Base-by-base conservation (phyloP, 2,797 vertebrate genomes). In the Capromys pilorides region DNA sequence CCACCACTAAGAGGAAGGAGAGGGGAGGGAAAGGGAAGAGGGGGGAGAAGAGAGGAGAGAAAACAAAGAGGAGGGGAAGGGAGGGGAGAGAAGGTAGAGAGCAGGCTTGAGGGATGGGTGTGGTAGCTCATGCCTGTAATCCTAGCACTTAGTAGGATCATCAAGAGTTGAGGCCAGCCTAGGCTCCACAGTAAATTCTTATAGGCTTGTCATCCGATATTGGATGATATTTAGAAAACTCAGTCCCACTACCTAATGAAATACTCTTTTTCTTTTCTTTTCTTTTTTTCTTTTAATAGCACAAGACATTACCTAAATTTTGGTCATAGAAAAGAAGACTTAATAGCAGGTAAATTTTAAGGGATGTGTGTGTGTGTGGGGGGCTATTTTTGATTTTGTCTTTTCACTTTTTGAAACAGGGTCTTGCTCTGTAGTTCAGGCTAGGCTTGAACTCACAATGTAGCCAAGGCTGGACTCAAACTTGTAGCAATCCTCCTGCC, bases 271-370 rank as follows among this genome's bases (percentile, higher is more conserved):
- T 57, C 39, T 33, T 86, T n/a, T 66, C 45, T 57, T 57, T 57
- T 71, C 85, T 83, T 75, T 62, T n/a, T 33, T 88, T 33, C 54
- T 89, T 94, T 94, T 92, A 87, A 95, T 0, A 95, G 85, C 61
- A 75, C 62, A 64, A 94, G 66, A 95, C 28, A 66, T 81, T 85
- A 89, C 80, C 93, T 88, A 93, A 86, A 80, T 88, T 95, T 64
- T 85, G 51, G 73, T 93, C 79, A 85, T 6, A 62, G 62, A 89
- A 12, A 31, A 61, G 94, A 31, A 75, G 36, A 62, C 91, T 49
- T 64, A 92, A 86, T n/a, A 96, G 66, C 94, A 89, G 89, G 49
- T 79, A 90, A 66, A 45, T 89, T 91, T 94, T 86, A 91, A 94
- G 3, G 75, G 41, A 36, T 12, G 8, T 59, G 19, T 41, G 71